Evolutionary conservation across 2,888 invertebrate species (phyloP).

Genomic region (Gandaritis pyraliata): DNA sequence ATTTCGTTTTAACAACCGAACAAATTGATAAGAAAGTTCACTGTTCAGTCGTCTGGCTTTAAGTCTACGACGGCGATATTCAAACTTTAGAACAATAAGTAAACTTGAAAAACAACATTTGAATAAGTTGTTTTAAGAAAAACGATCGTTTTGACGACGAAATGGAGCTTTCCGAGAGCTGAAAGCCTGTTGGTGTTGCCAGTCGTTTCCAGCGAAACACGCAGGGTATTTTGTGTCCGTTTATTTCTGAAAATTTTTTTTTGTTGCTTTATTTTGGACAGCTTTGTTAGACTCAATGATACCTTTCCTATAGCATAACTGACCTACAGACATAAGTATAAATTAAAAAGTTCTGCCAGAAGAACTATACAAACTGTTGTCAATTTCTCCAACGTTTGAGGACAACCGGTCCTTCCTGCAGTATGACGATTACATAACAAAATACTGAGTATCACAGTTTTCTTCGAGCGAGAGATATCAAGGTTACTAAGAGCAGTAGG

Average conservation of each 20-base stretch:
- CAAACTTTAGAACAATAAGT: slow-evolving; percentile 10
- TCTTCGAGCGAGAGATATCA: not conserved
- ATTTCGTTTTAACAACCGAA: slow-evolving; percentile 2
- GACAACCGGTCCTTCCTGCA: no score
- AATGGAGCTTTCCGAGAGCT: slow-evolving; percentile 5
- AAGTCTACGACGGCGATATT: slow-evolving; percentile 3
- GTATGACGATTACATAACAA: not conserved
- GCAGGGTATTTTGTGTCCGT: not conserved
- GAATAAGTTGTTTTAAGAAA: slow-evolving; percentile 3
- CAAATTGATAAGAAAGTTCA: slow-evolving; percentile 9
- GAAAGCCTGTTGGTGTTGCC: not conserved
- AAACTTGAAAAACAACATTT: slow-evolving; percentile 8
- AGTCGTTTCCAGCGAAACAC: not conserved
- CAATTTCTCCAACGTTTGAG: no score
- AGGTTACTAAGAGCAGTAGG: not conserved
- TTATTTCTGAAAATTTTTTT: no score
- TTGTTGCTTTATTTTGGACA: no score
- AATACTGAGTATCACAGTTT: not conserved
- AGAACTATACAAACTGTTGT: no score
- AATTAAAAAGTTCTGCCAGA: no score
- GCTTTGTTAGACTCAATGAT: no score
- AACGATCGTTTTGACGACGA: not conserved
- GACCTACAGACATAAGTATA: no score
- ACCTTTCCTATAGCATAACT: no score
- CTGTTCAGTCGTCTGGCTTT: slow-evolving; percentile 7